Conservation (phyloP, 1,140 invertebrate genomes). For the Propsilocerus akamusi region DNA sequence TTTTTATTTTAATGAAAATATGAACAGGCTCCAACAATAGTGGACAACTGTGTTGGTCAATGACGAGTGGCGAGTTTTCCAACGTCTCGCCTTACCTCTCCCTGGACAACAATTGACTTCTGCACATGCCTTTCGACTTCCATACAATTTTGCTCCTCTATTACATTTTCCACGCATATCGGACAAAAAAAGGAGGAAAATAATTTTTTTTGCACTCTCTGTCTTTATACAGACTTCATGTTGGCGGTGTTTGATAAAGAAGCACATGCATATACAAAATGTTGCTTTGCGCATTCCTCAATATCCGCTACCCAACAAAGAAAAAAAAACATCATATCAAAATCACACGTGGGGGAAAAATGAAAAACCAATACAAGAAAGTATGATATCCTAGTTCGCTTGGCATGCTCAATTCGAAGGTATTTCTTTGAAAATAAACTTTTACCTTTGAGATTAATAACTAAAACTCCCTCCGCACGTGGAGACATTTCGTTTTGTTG, state of each 20-base stretch:
- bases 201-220: background rate
- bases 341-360: no score
- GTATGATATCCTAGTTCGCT: background rate
- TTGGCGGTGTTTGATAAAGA: no score
- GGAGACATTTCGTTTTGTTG: no score
- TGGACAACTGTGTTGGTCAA: conserved; percentile 1
- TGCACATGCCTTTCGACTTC: background rate
- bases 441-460: no score
- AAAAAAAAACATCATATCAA: no score
- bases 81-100: background rate
- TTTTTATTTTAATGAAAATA: conserved; percentile 4
- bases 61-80: background rate
- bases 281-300: no score
- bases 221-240: no score
- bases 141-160: background rate
- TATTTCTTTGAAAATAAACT: background rate
- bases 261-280: no score
- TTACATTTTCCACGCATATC: conserved; percentile 3
- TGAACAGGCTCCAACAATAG: background rate
- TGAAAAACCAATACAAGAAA: no score
- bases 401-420: background rate
- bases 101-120: background rate
- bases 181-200: background rate
- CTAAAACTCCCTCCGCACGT: no score
- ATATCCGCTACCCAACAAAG: no score